These are phyloP conservation scores for Sylvilagus floridanus DNA, from an alignment of 2,797 vertebrate genomes.

Conservation along the genomic window DNA sequence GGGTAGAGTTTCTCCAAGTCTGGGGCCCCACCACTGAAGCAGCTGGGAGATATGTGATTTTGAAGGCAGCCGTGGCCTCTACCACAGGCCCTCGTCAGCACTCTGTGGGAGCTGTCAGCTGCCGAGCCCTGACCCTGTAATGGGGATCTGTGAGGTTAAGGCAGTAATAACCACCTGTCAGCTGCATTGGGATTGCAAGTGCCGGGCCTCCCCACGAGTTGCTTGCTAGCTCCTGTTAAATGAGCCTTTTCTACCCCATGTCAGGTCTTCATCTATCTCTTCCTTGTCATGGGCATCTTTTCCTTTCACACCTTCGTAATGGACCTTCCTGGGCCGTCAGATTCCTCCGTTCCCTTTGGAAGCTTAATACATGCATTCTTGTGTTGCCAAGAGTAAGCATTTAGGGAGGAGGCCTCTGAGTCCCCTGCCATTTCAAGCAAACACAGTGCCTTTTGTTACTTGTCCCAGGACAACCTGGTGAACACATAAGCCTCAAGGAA, in stretches of 20 bases:
- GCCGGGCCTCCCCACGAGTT: background rate
- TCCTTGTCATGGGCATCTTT: background rate
- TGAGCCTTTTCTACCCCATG: background rate
- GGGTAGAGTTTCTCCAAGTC: background rate
- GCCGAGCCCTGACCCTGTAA: background rate
- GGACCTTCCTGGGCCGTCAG: background rate
- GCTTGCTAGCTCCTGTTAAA: background rate
- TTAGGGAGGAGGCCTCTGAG: background rate
- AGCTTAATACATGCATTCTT: background rate
- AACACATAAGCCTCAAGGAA: background rate
- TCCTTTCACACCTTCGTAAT: background rate
- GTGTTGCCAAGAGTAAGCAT: background rate
- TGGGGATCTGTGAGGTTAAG: background rate
- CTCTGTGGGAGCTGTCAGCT: background rate
- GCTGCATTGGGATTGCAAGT: background rate
- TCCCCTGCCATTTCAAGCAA: background rate
- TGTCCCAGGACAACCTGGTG: background rate
- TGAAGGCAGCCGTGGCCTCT: background rate
- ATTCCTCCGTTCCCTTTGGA: background rate
- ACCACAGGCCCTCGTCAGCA: rapidly evolving
- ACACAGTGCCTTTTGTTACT: slow-evolving; percentile 7
- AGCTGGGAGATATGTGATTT: background rate
- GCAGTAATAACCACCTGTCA: background rate
- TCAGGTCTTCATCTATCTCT: background rate
- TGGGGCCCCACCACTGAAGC: rapidly evolving